phyloP scores from a whole-genome alignment of 2,888 invertebrate genomes.

The Abrostola triplasia region DNA sequence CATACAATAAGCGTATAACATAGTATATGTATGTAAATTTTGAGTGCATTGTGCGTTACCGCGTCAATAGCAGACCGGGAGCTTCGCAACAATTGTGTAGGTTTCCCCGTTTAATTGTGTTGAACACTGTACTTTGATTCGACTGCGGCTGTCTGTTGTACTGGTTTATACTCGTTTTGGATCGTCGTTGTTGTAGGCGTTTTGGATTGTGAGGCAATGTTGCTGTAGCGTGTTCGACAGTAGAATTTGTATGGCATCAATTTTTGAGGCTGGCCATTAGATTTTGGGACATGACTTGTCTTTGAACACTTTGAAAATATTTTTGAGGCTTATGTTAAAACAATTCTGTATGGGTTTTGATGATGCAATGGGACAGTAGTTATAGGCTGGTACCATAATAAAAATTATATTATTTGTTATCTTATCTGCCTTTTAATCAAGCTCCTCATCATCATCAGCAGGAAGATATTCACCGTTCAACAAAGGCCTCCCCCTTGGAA shows the following conservation, averaged over 20 bases:
- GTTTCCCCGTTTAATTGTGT: slow-evolving; percentile 72
- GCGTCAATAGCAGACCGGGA: slow-evolving; percentile 63
- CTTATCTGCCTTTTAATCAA: no score
- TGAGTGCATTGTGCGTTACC: slow-evolving; percentile 71
- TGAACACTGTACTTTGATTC: slow-evolving; percentile 57
- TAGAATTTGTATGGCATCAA: neutral
- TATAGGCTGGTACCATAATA: no score
- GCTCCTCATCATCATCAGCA: no score
- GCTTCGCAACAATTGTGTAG: slow-evolving; percentile 70
- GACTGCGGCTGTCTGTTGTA: slow-evolving; percentile 37
- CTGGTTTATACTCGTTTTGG: slow-evolving; percentile 24
- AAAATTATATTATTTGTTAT: no score
- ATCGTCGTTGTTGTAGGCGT: neutral
- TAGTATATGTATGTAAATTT: slow-evolving; percentile 77
- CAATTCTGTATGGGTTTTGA: no score
- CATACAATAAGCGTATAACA: slow-evolving; percentile 33
- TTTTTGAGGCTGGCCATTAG: no score
- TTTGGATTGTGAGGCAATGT: neutral
- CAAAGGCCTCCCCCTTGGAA: no score
- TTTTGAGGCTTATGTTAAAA: no score
- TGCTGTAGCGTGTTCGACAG: neutral
- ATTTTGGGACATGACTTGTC: no score
- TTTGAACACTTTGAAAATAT: no score
- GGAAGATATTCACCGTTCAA: no score
- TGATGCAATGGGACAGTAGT: no score